Percentiles rank a stretch among this genome's conserved stretches.
Conservation (phyloP, 1,140 invertebrate species). For the Kradibia gibbosae region DNA sequence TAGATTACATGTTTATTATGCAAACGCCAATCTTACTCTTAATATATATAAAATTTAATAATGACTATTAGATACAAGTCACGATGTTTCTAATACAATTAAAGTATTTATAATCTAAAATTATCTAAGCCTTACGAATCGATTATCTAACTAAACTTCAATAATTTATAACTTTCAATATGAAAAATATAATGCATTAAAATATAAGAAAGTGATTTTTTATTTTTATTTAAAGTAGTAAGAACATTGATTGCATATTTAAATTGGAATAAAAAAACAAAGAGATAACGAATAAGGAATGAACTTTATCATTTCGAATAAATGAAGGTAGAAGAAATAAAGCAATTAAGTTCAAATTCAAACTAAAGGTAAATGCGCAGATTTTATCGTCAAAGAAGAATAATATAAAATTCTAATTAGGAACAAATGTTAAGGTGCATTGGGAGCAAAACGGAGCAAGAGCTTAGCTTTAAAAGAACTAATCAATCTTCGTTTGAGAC, state of each 20-base stretch:
- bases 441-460: background rate
- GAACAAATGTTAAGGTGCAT: background rate
- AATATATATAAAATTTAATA: constrained; percentile 43
- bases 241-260: background rate
- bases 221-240: background rate
- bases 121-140: background rate
- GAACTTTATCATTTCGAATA: constrained; percentile 1
- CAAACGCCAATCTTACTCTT: background rate
- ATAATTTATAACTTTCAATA: background rate
- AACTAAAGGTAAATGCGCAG: constrained; percentile 11
- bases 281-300: constrained; percentile 3
- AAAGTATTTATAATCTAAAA: constrained; percentile 29
- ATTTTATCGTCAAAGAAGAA: constrained; percentile 15
- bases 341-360: constrained; percentile 27
- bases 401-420: constrained; percentile 39
- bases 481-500: constrained; percentile 44
- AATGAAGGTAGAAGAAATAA: constrained; percentile 30
- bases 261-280: background rate
- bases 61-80: constrained; percentile 3
- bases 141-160: background rate
- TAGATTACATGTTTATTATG: constrained; percentile 5
- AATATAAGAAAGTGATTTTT: background rate
- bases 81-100: background rate
- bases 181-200: background rate
- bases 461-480: constrained; percentile 16